These are phyloP conservation scores for Dasypus novemcinctus DNA, from an alignment of 2,113 vertebrate species.

Conservation along the genomic window DNA sequence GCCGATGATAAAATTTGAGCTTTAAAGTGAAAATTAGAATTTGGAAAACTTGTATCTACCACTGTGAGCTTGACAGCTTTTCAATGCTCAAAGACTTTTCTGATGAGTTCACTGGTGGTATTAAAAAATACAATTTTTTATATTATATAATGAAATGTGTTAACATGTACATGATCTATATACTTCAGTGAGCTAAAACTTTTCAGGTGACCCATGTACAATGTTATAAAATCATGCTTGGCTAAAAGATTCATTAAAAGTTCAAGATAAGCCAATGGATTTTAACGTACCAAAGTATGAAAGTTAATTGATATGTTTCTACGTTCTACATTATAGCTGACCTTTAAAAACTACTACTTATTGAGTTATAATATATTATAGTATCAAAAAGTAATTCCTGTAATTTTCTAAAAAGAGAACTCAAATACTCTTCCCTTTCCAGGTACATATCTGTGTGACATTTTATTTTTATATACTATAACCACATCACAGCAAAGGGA, in stretches of 20 bases:
- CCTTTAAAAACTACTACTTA: conserved; percentile 28
- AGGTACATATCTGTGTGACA: neutral
- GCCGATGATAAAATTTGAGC: conserved; percentile 26
- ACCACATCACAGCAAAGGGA: neutral
- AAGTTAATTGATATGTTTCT: conserved; percentile 45
- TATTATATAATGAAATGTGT: conserved; percentile 42
- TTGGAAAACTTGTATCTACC: neutral
- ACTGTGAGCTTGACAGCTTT: conserved; percentile 52
- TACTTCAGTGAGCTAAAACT: conserved; percentile 42
- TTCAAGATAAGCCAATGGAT: neutral
- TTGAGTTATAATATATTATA: neutral
- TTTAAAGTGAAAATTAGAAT: conserved; percentile 64
- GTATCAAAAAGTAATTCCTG: conserved; percentile 18
- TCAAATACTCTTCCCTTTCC: neutral
- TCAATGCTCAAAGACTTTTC: conserved; percentile 1
- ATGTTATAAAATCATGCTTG: conserved; percentile 2
- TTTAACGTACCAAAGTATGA: conserved; percentile 35
- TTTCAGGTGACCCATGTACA: neutral
- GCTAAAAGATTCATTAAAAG: conserved; percentile 30
- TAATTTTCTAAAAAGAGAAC: neutral
- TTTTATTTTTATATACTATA: neutral
- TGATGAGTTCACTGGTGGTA: conserved; percentile 24
- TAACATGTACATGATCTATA: conserved; percentile 50
- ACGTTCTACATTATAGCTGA: neutral
- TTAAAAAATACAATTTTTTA: conserved; percentile 34